Percentiles rank a stretch among this genome's conserved stretches.
phyloP scores from a whole-genome alignment of 1,140 invertebrate genomes.

The Leguminivora glycinivorella region DNA sequence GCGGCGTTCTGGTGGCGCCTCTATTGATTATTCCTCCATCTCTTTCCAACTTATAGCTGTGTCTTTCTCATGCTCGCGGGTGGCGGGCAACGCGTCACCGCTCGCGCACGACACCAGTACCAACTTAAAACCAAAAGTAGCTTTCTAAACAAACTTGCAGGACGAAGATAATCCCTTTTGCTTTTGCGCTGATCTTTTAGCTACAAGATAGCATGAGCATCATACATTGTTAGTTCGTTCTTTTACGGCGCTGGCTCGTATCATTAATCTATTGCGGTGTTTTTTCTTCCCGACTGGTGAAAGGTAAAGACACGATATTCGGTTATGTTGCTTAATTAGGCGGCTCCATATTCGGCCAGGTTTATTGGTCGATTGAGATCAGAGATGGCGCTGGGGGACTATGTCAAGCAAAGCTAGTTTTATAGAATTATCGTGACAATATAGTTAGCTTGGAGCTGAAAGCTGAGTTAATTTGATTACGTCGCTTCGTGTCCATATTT shows the following conservation, averaged over 20 bases:
- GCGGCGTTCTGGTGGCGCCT: constrained; percentile 68
- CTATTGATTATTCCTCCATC: constrained; percentile 59
- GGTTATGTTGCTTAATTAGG: constrained; percentile 74
- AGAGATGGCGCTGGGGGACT: constrained; percentile 33
- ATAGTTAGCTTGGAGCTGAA: neutral
- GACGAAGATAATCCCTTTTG: constrained; percentile 29
- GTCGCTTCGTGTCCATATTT: neutral
- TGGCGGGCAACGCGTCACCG: constrained; percentile 58
- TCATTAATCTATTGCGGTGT: constrained; percentile 75
- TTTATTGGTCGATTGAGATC: constrained; percentile 52
- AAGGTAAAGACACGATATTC: constrained; percentile 66
- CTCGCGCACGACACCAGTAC: constrained; percentile 21
- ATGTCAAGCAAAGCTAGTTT: neutral
- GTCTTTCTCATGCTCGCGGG: constrained; percentile 59
- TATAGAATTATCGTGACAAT: constrained; percentile 10
- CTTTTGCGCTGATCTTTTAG: constrained; percentile 43
- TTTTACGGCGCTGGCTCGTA: constrained; percentile 62
- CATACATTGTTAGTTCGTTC: constrained; percentile 10
- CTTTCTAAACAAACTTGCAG: neutral
- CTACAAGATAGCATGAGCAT: constrained; percentile 26
- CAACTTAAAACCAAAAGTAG: neutral
- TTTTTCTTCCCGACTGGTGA: constrained; percentile 54
- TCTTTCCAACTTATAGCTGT: constrained; percentile 41
- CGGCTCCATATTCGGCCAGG: constrained; percentile 52
- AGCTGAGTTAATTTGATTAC: neutral